Evolutionary conservation across 2,888 invertebrate genomes (phyloP).

Genomic region (Lasioglossum calceatum): DNA sequence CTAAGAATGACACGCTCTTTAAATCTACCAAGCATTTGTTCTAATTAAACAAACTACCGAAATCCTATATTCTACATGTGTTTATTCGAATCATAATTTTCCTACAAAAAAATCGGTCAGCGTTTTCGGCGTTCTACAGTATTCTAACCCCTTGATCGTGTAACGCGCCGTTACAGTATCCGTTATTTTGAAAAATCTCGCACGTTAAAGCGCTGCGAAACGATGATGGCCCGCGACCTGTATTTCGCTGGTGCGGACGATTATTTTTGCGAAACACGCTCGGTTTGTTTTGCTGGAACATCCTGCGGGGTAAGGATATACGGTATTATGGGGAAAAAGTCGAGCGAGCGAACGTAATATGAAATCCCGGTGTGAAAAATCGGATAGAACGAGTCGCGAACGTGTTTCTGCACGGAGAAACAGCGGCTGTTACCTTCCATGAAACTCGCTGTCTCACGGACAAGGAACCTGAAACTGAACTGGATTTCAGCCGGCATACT

Average conservation of each 20-base stretch:
- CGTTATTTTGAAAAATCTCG: slow-evolving; percentile 54
- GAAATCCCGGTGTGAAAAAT: slow-evolving; percentile 22
- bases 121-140: neutral
- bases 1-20: neutral
- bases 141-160: slow-evolving; percentile 5
- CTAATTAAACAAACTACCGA: neutral
- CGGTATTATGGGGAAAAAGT: slow-evolving; percentile 21
- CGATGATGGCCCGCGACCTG: neutral
- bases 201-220: slow-evolving; percentile 3
- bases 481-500: slow-evolving; percentile 66
- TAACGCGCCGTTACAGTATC: slow-evolving; percentile 42
- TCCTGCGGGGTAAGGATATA: neutral
- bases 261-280: slow-evolving; percentile 34
- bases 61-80: neutral
- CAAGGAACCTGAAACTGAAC: slow-evolving; percentile 63
- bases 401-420: slow-evolving; percentile 25
- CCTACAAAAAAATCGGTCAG: neutral
- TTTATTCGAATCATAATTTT: neutral
- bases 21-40: neutral
- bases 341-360: slow-evolving; percentile 22
- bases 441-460: slow-evolving; percentile 62
- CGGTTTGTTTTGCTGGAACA: slow-evolving; percentile 40
- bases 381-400: slow-evolving; percentile 4
- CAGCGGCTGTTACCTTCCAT: slow-evolving; percentile 53
- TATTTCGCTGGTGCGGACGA: slow-evolving; percentile 16